Conservation (phyloP, 2,797 vertebrate genomes). For the Protonibea diacanthus region DNA sequence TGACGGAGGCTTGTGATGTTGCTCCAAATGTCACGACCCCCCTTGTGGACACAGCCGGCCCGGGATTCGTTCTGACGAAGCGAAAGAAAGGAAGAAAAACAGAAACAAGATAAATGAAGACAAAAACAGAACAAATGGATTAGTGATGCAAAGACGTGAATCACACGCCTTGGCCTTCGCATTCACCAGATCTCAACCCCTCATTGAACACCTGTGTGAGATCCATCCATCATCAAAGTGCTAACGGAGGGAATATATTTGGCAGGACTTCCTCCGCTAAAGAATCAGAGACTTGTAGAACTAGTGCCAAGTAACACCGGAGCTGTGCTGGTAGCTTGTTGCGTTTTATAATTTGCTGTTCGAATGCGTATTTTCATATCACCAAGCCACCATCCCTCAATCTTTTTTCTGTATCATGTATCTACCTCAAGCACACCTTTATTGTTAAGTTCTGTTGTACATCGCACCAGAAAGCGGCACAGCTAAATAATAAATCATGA, state of each 20-base stretch:
- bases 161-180: background rate
- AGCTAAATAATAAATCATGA: too few relatives aligned
- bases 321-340: background rate
- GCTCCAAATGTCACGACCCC: too few relatives aligned
- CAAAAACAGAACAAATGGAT: too few relatives aligned
- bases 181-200: background rate
- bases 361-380: background rate
- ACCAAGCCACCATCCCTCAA: background rate
- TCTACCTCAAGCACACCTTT: background rate
- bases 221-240: conserved; percentile 8
- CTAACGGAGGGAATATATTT: background rate
- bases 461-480: too few relatives aligned
- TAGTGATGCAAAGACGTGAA: conserved; percentile 13
- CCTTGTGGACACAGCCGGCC: too few relatives aligned
- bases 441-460: background rate
- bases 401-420: background rate
- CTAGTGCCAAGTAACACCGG: background rate
- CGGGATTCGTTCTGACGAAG: too few relatives aligned
- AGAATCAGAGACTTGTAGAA: background rate
- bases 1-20: too few relatives aligned
- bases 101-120: too few relatives aligned
- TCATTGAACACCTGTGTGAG: conserved; percentile 19
- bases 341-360: background rate
- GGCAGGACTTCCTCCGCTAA: background rate
- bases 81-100: too few relatives aligned